phyloP scores from a whole-genome alignment of 2,888 invertebrate genomes.

The Agriopis aurantiaria region DNA sequence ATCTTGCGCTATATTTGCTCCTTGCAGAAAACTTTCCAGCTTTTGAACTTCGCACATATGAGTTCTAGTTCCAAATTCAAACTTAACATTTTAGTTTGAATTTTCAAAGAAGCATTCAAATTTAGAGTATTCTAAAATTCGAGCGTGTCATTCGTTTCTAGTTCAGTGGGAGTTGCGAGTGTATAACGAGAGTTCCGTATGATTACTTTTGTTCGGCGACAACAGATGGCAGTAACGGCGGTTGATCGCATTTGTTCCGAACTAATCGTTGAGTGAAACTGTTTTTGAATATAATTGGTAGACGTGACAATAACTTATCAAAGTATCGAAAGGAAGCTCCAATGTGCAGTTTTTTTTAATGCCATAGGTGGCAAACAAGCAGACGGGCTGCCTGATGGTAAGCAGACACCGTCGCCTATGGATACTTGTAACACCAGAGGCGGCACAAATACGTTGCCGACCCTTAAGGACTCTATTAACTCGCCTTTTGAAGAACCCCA shows the following conservation, averaged over 20 bases:
- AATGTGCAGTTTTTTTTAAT: no score
- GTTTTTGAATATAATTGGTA: slow-evolving; percentile 45
- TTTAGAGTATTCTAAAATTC: slow-evolving; percentile 44
- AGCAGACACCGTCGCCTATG: no score
- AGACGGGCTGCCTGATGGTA: no score
- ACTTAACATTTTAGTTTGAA: slow-evolving; percentile 46
- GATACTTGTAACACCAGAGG: no score
- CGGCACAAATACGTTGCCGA: no score
- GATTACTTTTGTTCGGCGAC: slow-evolving; percentile 68
- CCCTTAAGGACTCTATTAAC: no score
- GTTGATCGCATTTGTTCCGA: slow-evolving; percentile 51
- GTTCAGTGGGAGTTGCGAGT: slow-evolving; percentile 49
- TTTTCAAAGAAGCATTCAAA: slow-evolving; percentile 45
- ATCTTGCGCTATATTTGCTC: no score
- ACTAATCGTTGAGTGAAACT: slow-evolving; percentile 46
- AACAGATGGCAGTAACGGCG: slow-evolving; percentile 63
- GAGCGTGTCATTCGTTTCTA: slow-evolving; percentile 54
- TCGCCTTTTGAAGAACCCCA: no score
- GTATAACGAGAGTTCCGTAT: slow-evolving; percentile 55
- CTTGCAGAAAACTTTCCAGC: slow-evolving; percentile 8
- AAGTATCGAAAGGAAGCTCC: background rate
- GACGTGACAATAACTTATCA: slow-evolving; percentile 32
- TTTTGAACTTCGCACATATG: slow-evolving; percentile 23
- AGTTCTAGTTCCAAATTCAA: slow-evolving; percentile 23
- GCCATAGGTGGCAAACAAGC: no score